phyloP scores from a whole-genome alignment of 2,888 invertebrate genomes.

The Lasiommata megera region DNA sequence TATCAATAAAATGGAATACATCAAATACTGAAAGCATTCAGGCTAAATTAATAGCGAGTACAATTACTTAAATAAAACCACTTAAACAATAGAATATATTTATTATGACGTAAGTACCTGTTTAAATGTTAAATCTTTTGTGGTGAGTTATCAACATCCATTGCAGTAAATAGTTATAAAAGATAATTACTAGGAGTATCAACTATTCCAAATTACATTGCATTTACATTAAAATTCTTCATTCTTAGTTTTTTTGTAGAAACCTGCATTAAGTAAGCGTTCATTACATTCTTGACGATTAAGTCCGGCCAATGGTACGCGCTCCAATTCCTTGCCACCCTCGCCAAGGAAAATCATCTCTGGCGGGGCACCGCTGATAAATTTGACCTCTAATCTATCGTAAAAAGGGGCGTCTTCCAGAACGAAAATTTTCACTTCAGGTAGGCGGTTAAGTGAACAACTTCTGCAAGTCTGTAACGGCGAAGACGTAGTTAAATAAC shows the following conservation, averaged over 20 bases:
- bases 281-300: constrained; percentile 85
- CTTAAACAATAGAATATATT: too few relatives aligned
- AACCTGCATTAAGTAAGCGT: constrained; percentile 82
- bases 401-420: constrained; percentile 85
- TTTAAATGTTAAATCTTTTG: too few relatives aligned
- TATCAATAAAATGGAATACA: too few relatives aligned
- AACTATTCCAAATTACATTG: too few relatives aligned
- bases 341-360: constrained; percentile 82
- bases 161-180: too few relatives aligned
- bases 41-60: too few relatives aligned
- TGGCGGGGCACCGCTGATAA: constrained; percentile 84
- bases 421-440: constrained; percentile 84
- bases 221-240: constrained; percentile 65
- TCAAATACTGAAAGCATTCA: too few relatives aligned
- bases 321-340: constrained; percentile 82
- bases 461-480: constrained; percentile 84
- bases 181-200: too few relatives aligned
- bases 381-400: constrained; percentile 82
- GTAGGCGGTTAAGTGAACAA: constrained; percentile 84
- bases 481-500: not conserved
- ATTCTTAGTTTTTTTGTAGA: constrained; percentile 63
- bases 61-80: too few relatives aligned
- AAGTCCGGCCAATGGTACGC: constrained; percentile 79
- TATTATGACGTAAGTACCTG: too few relatives aligned
- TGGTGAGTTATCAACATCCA: too few relatives aligned